Percentiles rank a stretch among this genome's conserved stretches.
Conservation (phyloP, 2,797 vertebrate species). For the Austrolebias charrua region DNA sequence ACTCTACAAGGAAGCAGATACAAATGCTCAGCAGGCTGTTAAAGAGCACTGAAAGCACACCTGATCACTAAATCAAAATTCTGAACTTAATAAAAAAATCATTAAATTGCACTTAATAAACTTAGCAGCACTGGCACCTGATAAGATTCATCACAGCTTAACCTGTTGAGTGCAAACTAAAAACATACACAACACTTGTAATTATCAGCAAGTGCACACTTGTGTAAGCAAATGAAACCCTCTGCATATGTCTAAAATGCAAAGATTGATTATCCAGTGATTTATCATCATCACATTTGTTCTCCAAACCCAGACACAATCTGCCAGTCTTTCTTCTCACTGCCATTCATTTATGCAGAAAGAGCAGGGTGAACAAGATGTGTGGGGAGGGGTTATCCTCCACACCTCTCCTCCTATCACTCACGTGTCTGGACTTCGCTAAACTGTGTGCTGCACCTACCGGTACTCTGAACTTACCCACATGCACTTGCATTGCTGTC, state of each 20-base stretch:
- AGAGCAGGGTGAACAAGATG: slow-evolving; percentile 31
- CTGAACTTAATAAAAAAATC: slow-evolving; percentile 74
- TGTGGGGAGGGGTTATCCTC: slow-evolving; percentile 60
- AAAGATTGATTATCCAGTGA: slow-evolving; percentile 53
- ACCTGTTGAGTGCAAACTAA: slow-evolving; percentile 43
- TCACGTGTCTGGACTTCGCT: slow-evolving; percentile 40
- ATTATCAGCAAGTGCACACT: not conserved
- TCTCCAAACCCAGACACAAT: slow-evolving; percentile 29
- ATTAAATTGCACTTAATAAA: slow-evolving; percentile 67
- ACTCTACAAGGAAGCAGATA: slow-evolving; percentile 43
- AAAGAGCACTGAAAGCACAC: slow-evolving; percentile 71
- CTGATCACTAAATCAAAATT: slow-evolving; percentile 68
- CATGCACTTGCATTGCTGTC: slow-evolving; percentile 76
- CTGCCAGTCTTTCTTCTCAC: slow-evolving; percentile 41
- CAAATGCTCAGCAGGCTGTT: slow-evolving; percentile 54
- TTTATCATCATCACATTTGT: slow-evolving; percentile 46
- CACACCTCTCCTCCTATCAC: slow-evolving; percentile 58
- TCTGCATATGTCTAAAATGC: slow-evolving; percentile 11
- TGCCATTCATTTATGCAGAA: slow-evolving; percentile 66
- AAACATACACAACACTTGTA: slow-evolving; percentile 30
- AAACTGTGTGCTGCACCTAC: slow-evolving; percentile 44
- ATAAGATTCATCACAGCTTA: slow-evolving; percentile 69
- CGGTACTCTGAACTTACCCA: slow-evolving; percentile 89
- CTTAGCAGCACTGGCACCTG: slow-evolving; percentile 45
- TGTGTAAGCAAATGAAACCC: slow-evolving; percentile 1